Percentiles rank a stretch among this genome's conserved stretches.
Evolutionary conservation across 2,113 vertebrate species (phyloP).

Genomic region (Cnemophilus loriae): DNA sequence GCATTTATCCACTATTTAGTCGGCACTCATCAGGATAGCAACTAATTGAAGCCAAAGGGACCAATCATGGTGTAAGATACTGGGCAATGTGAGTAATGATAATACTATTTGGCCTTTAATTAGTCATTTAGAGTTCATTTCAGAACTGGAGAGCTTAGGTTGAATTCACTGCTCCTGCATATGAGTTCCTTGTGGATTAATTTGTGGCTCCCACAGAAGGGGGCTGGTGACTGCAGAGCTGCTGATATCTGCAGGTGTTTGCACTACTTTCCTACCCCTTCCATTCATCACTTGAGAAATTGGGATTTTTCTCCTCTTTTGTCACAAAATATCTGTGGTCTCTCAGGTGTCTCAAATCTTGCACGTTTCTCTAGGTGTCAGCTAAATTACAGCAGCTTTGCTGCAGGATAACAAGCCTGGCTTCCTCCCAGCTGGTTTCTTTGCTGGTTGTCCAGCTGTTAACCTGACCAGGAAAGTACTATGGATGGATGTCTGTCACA

Average conservation of each 20-base stretch:
- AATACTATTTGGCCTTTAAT: slow-evolving; percentile 5
- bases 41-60: slow-evolving; percentile 50
- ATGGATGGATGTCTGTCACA: background rate
- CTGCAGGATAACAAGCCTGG: slow-evolving; percentile 3
- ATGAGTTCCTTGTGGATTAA: background rate
- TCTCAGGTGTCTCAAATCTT: background rate
- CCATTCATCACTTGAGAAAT: background rate
- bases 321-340: background rate
- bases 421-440: background rate
- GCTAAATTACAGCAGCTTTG: background rate
- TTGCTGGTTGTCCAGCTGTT: background rate
- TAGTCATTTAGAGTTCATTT: background rate
- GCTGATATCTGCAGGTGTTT: background rate
- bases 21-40: background rate
- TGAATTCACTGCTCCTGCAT: background rate
- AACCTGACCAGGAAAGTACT: background rate
- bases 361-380: background rate
- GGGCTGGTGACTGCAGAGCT: background rate
- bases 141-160: background rate
- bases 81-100: background rate
- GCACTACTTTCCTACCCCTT: background rate
- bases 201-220: background rate
- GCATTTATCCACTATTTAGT: background rate
- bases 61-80: background rate
- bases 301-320: background rate